Evolutionary conservation across 2,888 invertebrate genomes (phyloP).

Genomic region (Mimumesa dahlbomi): DNA sequence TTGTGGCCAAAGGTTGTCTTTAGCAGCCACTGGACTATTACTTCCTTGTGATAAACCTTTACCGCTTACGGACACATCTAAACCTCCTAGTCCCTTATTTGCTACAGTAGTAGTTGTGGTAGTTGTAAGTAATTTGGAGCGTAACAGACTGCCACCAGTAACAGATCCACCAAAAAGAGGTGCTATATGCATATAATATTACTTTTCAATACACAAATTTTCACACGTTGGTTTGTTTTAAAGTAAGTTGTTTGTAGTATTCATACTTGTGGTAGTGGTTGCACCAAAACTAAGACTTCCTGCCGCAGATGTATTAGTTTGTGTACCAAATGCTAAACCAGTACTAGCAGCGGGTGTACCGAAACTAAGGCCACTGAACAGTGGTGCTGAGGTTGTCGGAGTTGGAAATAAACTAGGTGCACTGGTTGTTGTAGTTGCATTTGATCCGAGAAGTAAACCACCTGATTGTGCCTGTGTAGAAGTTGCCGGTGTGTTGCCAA

Average conservation of each 20-base stretch:
- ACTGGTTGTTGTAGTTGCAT: constrained; percentile 53
- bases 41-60: constrained; percentile 79
- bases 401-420: constrained; percentile 62
- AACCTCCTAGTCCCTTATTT: constrained; percentile 86
- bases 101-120: constrained; percentile 75
- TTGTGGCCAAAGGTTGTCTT: constrained; percentile 87
- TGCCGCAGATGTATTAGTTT: constrained; percentile 67
- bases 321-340: constrained; percentile 74
- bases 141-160: constrained; percentile 68
- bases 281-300: constrained; percentile 67
- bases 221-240: no score
- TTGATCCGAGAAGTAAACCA: constrained; percentile 69
- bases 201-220: no score
- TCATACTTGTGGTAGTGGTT: constrained; percentile 61
- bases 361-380: constrained; percentile 72
- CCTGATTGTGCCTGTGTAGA: constrained; percentile 62
- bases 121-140: constrained; percentile 67
- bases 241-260: not conserved
- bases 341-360: constrained; percentile 71
- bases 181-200: constrained; percentile 60
- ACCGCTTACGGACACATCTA: constrained; percentile 82
- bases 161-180: constrained; percentile 67
- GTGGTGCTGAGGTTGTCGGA: constrained; percentile 67
- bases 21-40: constrained; percentile 82
- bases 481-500: constrained; percentile 61